These are phyloP conservation scores for Enteromius afrohamiltoni DNA, from an alignment of 2,797 vertebrate genomes.

Conservation along the genomic window DNA sequence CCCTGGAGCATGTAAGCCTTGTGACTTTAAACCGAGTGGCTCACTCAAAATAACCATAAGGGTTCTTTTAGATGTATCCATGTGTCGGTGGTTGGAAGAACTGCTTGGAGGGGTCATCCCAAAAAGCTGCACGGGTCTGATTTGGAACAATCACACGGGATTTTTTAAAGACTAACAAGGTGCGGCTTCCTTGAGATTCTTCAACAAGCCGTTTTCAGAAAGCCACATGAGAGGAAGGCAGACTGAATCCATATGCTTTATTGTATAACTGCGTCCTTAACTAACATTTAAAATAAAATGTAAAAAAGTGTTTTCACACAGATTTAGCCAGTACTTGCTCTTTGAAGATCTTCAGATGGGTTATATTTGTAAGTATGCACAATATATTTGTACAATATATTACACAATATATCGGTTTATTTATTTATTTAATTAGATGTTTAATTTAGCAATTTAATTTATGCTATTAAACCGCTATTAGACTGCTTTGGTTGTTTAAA, in stretches of 20 bases:
- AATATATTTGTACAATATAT: too few relatives aligned
- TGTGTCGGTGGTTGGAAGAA: slow-evolving; percentile 48
- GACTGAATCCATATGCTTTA: slow-evolving; percentile 38
- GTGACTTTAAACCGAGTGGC: slow-evolving; percentile 33
- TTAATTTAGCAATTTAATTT: neutral
- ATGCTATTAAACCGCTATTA: neutral
- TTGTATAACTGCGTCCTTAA: slow-evolving; percentile 28
- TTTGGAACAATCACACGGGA: slow-evolving; percentile 35
- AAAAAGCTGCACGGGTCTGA: slow-evolving; percentile 43
- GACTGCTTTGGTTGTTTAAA: neutral
- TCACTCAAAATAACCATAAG: slow-evolving; percentile 50
- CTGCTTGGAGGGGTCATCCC: slow-evolving; percentile 41
- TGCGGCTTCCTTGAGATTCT: slow-evolving; percentile 7
- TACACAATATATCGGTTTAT: too few relatives aligned
- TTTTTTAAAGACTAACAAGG: slow-evolving; percentile 41
- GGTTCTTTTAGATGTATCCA: slow-evolving; percentile 43
- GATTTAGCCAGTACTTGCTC: slow-evolving; percentile 22
- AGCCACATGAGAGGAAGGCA: slow-evolving; percentile 48
- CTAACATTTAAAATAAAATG: slow-evolving; percentile 6
- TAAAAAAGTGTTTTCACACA: slow-evolving; percentile 6
- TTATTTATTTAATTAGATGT: neutral
- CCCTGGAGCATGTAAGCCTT: slow-evolving; percentile 21
- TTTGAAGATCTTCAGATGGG: slow-evolving; percentile 11
- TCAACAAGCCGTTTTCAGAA: slow-evolving; percentile 22
- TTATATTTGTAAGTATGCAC: neutral